A percentile compares a stretch with the other conserved stretches of the same genome.
phyloP scores from a whole-genome alignment of 2,888 invertebrate species.

The Caenorhabditis imperialis region DNA sequence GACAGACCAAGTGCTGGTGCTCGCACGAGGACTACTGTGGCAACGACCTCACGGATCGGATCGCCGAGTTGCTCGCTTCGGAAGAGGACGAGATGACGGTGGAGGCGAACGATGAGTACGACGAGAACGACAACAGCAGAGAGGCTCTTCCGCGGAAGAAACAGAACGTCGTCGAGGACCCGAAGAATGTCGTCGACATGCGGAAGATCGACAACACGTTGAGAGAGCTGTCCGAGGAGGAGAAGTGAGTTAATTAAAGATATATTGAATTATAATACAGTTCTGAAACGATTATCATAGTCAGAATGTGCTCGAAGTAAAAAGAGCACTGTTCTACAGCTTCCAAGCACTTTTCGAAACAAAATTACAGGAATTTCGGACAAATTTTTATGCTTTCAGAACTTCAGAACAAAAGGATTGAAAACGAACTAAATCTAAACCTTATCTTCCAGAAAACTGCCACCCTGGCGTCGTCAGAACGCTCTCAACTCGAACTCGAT shows the following conservation, averaged over 20 bases:
- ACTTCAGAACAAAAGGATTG: too few relatives aligned
- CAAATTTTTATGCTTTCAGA: too few relatives aligned
- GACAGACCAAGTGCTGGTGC: conserved; percentile 46
- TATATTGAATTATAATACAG: too few relatives aligned
- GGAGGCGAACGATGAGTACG: conserved; percentile 26
- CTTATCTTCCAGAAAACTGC: conserved; percentile 23
- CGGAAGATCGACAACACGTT: conserved; percentile 18
- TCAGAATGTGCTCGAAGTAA: too few relatives aligned
- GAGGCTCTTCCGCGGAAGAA: background rate
- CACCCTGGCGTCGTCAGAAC: conserved; percentile 35
- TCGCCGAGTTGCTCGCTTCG: background rate
- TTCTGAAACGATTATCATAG: too few relatives aligned
- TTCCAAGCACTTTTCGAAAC: too few relatives aligned
- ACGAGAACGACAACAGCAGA: conserved; percentile 9
- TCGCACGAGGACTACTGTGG: conserved; percentile 30
- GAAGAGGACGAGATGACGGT: conserved; percentile 21
- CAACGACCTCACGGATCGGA: conserved; percentile 26
- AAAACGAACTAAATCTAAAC: too few relatives aligned
- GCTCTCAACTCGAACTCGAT: conserved; percentile 2
- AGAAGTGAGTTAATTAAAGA: conserved; percentile 17
- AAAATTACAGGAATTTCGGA: too few relatives aligned
- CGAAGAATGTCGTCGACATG: conserved; percentile 19
- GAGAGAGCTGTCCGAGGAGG: background rate
- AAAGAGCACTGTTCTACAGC: background rate
- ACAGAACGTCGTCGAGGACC: background rate